phyloP scores from a whole-genome alignment of 2,113 vertebrate species.

The Eretmodus cyanostictus region DNA sequence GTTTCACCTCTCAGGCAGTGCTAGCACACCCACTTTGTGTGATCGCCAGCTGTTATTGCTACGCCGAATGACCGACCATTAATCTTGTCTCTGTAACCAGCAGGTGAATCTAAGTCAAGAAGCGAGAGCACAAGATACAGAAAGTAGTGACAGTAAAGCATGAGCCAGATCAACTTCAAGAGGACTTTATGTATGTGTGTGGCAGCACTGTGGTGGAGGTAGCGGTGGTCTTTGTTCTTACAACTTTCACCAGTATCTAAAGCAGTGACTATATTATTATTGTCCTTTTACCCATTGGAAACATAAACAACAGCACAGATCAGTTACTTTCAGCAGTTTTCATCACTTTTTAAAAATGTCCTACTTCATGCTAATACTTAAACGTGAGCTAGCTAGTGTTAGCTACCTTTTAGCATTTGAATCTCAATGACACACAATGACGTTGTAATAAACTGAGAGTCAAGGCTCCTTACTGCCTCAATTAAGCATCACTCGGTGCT shows the following conservation, averaged over 20 bases:
- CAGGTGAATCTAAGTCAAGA: slow-evolving; percentile 28
- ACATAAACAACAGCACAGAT: not conserved
- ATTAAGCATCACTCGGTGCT: not conserved
- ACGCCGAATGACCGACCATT: slow-evolving; percentile 22
- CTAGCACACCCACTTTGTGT: slow-evolving; percentile 19
- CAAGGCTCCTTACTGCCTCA: not conserved
- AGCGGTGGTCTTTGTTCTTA: not conserved
- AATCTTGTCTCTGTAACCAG: slow-evolving; percentile 17
- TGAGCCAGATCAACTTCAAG: not conserved
- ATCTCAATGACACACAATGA: not conserved
- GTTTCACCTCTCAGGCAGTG: not conserved
- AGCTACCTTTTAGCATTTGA: not conserved
- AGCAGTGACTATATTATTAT: not conserved
- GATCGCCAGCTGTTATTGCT: slow-evolving; percentile 42
- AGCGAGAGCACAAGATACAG: not conserved
- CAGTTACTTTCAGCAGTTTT: not conserved
- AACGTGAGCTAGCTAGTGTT: not conserved
- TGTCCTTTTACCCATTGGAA: not conserved
- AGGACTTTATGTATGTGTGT: not conserved
- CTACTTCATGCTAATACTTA: not conserved
- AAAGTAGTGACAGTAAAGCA: not conserved
- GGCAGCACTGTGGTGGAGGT: not conserved
- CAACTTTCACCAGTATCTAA: not conserved
- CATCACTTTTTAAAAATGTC: not conserved
- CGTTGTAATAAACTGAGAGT: not conserved